A percentile compares a stretch with the other conserved stretches of the same genome.
Evolutionary conservation across 2,888 invertebrate species (phyloP).

Genomic region (Perithous albicinctus): DNA sequence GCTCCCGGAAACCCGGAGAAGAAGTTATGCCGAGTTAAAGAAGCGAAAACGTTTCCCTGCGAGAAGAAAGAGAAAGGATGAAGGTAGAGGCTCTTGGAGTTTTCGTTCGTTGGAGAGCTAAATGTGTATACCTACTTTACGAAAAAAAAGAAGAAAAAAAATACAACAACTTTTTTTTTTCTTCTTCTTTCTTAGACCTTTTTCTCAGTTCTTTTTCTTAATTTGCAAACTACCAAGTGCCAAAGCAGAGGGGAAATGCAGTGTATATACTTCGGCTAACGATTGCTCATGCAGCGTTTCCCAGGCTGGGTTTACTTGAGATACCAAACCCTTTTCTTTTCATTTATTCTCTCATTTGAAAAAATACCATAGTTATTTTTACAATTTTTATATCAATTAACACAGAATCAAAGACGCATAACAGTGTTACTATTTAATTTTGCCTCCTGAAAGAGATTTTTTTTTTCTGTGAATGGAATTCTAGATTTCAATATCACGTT

Average conservation of each 20-base stretch:
- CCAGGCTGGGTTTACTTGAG: neutral
- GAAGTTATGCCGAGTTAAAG: conserved; percentile 62
- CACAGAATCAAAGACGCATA: neutral
- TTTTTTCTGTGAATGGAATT: too few species aligned
- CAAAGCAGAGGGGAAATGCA: neutral
- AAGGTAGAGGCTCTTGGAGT: conserved; percentile 44
- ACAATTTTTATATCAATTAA: neutral
- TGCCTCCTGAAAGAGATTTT: too few species aligned
- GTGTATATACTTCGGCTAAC: neutral
- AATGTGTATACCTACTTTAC: conserved; percentile 36
- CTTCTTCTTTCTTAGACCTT: conserved; percentile 24
- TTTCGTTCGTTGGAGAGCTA: conserved; percentile 45
- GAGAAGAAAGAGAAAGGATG: conserved; percentile 43
- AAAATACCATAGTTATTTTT: neutral
- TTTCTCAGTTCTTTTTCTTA: neutral
- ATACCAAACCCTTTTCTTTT: neutral
- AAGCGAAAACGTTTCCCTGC: conserved; percentile 54
- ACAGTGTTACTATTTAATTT: too few species aligned
- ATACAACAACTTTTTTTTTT: too few species aligned
- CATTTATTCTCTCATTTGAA: neutral
- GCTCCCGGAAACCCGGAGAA: conserved; percentile 45
- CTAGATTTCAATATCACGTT: too few species aligned
- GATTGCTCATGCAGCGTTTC: neutral
- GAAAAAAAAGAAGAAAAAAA: too few species aligned
- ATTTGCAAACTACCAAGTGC: conserved; percentile 5